Percentiles rank a stretch among this genome's conserved stretches.
Conservation (phyloP, 2,888 invertebrate species). For the Melipona beecheii region DNA sequence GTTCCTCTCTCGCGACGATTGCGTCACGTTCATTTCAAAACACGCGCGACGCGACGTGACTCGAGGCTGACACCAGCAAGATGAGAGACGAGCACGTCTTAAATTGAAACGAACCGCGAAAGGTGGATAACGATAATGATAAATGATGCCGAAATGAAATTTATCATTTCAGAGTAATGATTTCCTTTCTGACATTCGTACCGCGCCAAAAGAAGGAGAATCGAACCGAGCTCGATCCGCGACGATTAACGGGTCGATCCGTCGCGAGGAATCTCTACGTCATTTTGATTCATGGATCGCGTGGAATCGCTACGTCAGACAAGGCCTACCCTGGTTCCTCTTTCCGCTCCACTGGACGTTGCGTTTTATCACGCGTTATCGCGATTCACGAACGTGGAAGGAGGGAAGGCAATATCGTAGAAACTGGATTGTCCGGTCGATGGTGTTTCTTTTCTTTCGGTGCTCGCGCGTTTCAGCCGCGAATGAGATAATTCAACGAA, state of each 20-base stretch:
- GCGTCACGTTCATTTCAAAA: not conserved
- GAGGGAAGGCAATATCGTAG: conserved; percentile 21
- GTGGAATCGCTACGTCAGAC: conserved; percentile 5
- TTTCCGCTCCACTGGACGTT: conserved; percentile 28
- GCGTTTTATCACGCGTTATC: conserved; percentile 34
- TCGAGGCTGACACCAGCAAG: not conserved
- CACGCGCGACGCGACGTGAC: no score
- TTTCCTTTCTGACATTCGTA: conserved; percentile 12
- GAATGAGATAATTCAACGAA: not conserved
- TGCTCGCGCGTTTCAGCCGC: not conserved
- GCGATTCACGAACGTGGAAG: not conserved
- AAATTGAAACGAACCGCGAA: not conserved
- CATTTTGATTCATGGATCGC: conserved; percentile 16
- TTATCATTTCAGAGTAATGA: conserved; percentile 16
- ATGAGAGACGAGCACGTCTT: not conserved
- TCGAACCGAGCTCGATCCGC: not conserved
- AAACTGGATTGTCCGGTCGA: conserved; percentile 39
- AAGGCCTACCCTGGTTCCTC: conserved; percentile 21
- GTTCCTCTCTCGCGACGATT: not conserved
- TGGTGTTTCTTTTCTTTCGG: not conserved
- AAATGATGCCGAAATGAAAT: not conserved
- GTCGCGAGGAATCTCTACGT: not conserved
- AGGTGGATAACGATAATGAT: not conserved
- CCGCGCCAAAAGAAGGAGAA: not conserved
- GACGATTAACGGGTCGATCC: not conserved